Conservation (phyloP, 2,888 invertebrate species). For the Strigamia transsilvanica region DNA sequence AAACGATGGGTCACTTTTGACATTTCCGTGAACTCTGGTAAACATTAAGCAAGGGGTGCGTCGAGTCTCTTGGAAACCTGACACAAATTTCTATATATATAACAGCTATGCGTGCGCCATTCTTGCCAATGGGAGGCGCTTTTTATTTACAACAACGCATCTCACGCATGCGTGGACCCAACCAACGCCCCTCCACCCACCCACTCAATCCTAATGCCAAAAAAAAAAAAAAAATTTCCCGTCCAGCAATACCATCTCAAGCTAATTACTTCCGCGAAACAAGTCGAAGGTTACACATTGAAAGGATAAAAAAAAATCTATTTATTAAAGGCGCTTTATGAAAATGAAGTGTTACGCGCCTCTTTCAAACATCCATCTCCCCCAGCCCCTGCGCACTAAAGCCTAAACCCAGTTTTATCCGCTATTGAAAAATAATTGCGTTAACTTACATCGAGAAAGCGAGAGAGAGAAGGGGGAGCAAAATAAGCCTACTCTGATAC, state of each 20-base stretch:
- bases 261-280: slow-evolving; percentile 32
- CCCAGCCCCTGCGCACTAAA: neutral
- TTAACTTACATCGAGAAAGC: neutral
- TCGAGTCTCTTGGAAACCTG: slow-evolving; percentile 43
- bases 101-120: slow-evolving; percentile 36
- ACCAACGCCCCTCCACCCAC: neutral
- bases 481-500: slow-evolving; percentile 38
- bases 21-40: slow-evolving; percentile 12
- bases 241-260: slow-evolving; percentile 17
- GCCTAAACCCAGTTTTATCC: slow-evolving; percentile 24
- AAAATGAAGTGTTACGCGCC: neutral
- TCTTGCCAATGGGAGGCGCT: slow-evolving; percentile 38
- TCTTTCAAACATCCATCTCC: neutral
- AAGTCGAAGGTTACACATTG: slow-evolving; percentile 18
- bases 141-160: slow-evolving; percentile 30
- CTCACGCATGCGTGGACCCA: slow-evolving; percentile 26
- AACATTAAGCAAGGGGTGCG: neutral
- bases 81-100: slow-evolving; percentile 50
- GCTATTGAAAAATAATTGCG: neutral
- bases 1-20: slow-evolving; percentile 31
- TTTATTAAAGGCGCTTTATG: neutral
- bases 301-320: neutral
- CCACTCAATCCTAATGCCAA: neutral
- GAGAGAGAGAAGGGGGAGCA: neutral
- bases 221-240: neutral